Base-by-base conservation (phyloP, 2,888 invertebrate species). In the Parnassius orleans region DNA sequence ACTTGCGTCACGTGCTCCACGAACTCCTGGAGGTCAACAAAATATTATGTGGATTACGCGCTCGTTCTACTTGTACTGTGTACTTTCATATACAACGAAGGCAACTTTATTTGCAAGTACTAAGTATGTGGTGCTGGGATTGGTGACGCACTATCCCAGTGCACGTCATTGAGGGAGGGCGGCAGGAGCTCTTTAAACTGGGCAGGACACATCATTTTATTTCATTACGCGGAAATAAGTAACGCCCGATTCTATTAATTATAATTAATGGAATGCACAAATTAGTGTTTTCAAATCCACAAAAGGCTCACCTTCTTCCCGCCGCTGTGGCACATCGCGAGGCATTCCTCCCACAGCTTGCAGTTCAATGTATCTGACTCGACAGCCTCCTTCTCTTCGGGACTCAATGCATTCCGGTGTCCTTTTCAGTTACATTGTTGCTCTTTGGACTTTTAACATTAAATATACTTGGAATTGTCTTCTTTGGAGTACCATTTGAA, bases 321-420 rank as follows among this genome's bases (percentile, higher is more conserved):
- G 92, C 76, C 3, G 82, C 72, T 14, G 81, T 78, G 54, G 68
- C 55, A 55, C 9, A 51, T 42, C 3, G 51, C 42, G 2, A 92
- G 78, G 64, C 95, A 95, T 66, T 95, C 94, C 0, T 87, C 79
- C 96, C 97, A 97, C 3, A 95, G 77, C 73, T 95, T 95, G 44
- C 79, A 73, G 77, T 96, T 96, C 1, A 76, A 68, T 0, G 69
- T 71, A 72, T 97, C 96, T 0, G 90, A 69, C 77, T 86, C 64
- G 81, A 92, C 77, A 71, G 72, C 78, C 71, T 92, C 65, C 61
- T 66, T 76, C 73, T 93, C 84, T 69, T 92, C 74, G n/a, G 77
- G 41, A 65, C 67, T 82, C 0, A 90, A 70, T 0, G 63, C 68
- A 52, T 74, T 71, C 14, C 48, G 9, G 9, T 10, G 3, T 14